Conservation (phyloP, 2,113 vertebrate genomes). For the Aix galericulata region DNA sequence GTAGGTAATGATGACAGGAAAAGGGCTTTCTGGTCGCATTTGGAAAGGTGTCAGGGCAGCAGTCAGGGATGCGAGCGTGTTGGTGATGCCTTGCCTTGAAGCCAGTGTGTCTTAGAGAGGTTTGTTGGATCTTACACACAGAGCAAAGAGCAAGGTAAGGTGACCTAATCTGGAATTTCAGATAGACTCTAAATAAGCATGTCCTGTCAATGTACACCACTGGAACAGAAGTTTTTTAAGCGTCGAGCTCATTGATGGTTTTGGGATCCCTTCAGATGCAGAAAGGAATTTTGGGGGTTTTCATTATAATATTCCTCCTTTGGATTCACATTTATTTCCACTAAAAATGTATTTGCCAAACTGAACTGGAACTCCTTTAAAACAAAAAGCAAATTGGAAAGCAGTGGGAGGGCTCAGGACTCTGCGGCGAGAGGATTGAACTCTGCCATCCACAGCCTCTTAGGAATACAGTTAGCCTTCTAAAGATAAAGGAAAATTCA, state of each 20-base stretch:
- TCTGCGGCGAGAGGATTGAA: slow-evolving; percentile 11
- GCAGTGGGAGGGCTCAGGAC: neutral
- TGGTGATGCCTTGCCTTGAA: neutral
- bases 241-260: neutral
- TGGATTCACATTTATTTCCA: neutral
- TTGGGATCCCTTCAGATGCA: neutral
- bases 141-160: neutral
- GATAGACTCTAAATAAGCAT: neutral
- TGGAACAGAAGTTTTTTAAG: neutral
- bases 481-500: slow-evolving; percentile 49
- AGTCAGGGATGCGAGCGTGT: neutral
- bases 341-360: neutral
- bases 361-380: neutral
- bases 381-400: neutral
- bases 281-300: neutral
- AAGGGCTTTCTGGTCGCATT: neutral
- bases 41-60: neutral
- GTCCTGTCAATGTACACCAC: neutral
- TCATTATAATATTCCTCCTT: neutral
- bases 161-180: neutral
- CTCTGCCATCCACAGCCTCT: slow-evolving; percentile 1
- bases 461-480: slow-evolving; percentile 34
- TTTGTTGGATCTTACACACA: neutral
- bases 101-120: neutral
- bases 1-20: neutral